These are phyloP conservation scores for Plagiodera versicolora DNA, from an alignment of 2,888 invertebrate genomes.

Conservation along the genomic window DNA sequence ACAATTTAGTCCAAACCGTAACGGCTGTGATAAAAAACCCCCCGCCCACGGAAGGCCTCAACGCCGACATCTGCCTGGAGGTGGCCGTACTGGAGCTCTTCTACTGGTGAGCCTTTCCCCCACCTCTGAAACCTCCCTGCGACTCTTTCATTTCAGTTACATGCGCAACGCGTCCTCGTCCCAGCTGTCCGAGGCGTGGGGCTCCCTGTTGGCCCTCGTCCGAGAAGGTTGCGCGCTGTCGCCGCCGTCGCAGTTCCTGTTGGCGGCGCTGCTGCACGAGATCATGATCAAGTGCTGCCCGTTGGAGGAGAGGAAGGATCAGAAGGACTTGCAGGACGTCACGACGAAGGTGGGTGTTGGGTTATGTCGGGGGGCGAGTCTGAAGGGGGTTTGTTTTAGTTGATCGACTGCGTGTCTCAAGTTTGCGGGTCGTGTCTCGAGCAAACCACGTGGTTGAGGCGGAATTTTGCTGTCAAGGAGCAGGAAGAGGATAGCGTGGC, in stretches of 20 bases:
- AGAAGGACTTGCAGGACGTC: conserved; percentile 77
- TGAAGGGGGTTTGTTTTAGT: conserved; percentile 53
- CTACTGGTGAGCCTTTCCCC: conserved; percentile 59
- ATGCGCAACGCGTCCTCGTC: conserved; percentile 68
- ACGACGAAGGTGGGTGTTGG: conserved; percentile 61
- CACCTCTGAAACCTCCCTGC: neutral
- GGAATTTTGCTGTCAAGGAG: conserved; percentile 78
- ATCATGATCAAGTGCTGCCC: conserved; percentile 78
- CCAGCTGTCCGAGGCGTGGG: conserved; percentile 78
- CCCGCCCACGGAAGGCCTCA: conserved; percentile 63
- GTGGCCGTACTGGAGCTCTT: conserved; percentile 82
- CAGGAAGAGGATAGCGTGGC: conserved; percentile 62
- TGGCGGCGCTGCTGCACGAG: conserved; percentile 78
- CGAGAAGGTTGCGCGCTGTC: conserved; percentile 72
- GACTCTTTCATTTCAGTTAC: conserved; percentile 52
- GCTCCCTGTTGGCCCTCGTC: conserved; percentile 71
- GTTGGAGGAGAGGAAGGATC: conserved; percentile 77
- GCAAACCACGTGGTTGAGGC: conserved; percentile 84
- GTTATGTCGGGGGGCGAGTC: too few species aligned
- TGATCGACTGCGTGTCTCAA: conserved; percentile 79
- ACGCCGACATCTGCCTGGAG: conserved; percentile 66
- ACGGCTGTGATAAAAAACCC: conserved; percentile 81
- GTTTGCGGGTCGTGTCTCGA: conserved; percentile 90
- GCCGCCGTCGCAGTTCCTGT: conserved; percentile 77
- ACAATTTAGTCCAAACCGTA: conserved; percentile 79